Evolutionary conservation across 2,797 vertebrate species (phyloP).

Genomic region (Fistularia commersonii): DNA sequence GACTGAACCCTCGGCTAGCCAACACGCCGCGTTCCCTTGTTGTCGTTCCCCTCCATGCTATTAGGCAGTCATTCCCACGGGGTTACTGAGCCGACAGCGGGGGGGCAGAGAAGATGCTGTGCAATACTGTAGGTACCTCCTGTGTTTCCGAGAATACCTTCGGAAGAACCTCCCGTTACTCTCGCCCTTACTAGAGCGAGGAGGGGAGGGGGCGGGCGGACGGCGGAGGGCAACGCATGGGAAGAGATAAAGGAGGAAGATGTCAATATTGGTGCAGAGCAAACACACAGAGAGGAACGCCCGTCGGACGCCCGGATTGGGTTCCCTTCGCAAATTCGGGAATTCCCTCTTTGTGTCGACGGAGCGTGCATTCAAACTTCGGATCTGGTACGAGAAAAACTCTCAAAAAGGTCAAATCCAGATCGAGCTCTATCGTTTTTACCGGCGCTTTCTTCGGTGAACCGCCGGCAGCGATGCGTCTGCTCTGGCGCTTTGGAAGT

Average conservation of each 20-base stretch:
- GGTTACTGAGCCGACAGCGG: constrained; percentile 12
- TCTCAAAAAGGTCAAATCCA: too few species aligned
- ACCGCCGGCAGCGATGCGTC: constrained; percentile 35
- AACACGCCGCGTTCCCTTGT: not conserved
- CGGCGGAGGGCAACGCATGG: constrained; percentile 50
- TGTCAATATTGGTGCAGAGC: constrained; percentile 28
- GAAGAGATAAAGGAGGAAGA: constrained; percentile 45
- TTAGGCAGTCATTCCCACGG: constrained; percentile 86
- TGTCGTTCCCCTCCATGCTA: constrained; percentile 69
- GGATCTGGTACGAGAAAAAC: too few species aligned
- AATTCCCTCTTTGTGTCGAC: too few species aligned
- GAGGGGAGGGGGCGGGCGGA: constrained; percentile 76
- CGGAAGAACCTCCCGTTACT: constrained; percentile 96
- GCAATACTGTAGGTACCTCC: constrained; percentile 77
- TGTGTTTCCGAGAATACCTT: constrained; percentile 91
- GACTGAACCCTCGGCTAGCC: constrained; percentile 5
- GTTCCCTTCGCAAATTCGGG: too few species aligned
- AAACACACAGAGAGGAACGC: constrained; percentile 15
- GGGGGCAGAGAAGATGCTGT: constrained; percentile 58
- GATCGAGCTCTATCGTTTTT: too few species aligned
- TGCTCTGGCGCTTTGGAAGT: constrained; percentile 37
- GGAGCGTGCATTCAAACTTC: too few species aligned
- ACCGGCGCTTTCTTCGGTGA: too few species aligned
- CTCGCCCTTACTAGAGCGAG: constrained; percentile 85
- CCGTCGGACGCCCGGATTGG: not conserved